Evolutionary conservation across 2,797 vertebrate genomes (phyloP).

Genomic region (Poeciliopsis paucimaculata): DNA sequence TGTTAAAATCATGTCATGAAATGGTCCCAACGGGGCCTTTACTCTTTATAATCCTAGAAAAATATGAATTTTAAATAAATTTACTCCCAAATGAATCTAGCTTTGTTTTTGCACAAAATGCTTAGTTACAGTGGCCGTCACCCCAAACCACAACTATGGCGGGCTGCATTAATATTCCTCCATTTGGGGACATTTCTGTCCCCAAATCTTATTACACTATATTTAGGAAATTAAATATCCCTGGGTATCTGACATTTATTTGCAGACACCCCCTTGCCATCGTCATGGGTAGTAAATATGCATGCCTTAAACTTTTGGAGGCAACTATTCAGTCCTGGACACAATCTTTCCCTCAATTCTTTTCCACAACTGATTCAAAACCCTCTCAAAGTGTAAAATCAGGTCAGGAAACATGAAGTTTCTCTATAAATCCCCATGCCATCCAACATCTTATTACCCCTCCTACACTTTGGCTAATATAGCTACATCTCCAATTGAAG

Average conservation of each 20-base stretch:
- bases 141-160: background rate
- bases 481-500: background rate
- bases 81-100: conserved; percentile 18
- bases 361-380: background rate
- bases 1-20: conserved; percentile 65
- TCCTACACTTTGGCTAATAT: background rate
- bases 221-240: background rate
- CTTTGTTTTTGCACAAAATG: background rate
- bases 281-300: background rate
- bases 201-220: background rate
- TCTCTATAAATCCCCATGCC: background rate
- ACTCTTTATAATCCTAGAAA: conserved; percentile 54
- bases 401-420: background rate
- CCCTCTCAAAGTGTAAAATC: background rate
- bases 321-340: background rate
- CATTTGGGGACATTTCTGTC: background rate
- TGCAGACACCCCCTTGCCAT: background rate
- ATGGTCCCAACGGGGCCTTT: conserved; percentile 49
- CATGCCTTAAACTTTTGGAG: background rate
- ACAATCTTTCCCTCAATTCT: background rate
- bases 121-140: background rate
- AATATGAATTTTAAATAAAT: conserved; percentile 67
- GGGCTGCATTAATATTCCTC: background rate
- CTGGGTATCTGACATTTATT: background rate
- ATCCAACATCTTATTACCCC: background rate